phyloP scores from a whole-genome alignment of 1,140 invertebrate genomes.

The Centruroides vittatus region DNA sequence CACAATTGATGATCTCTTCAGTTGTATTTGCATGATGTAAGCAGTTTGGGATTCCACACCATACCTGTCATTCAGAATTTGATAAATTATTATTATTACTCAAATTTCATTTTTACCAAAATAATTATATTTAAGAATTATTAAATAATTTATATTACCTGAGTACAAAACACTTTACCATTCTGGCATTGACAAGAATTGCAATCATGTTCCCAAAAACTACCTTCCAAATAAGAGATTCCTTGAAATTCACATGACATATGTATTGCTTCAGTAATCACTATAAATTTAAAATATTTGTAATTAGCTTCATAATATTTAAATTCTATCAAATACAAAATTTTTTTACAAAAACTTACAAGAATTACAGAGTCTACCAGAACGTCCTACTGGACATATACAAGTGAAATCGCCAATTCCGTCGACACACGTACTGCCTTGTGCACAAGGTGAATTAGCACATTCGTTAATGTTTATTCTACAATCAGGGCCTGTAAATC shows the following conservation, averaged over 20 bases:
- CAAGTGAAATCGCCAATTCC: conserved; percentile 54
- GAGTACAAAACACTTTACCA: conserved; percentile 58
- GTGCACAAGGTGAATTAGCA: conserved; percentile 28
- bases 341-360: neutral
- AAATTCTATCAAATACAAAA: neutral
- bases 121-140: neutral
- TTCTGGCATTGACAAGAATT: conserved; percentile 64
- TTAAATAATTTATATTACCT: conserved; percentile 33
- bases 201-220: conserved; percentile 53
- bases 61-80: conserved; percentile 21
- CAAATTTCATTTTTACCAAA: neutral
- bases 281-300: neutral
- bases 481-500: conserved; percentile 45
- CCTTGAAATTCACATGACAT: conserved; percentile 35
- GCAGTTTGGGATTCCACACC: conserved; percentile 29
- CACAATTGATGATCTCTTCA: conserved; percentile 21
- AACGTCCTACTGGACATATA: conserved; percentile 61
- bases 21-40: conserved; percentile 23
- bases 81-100: neutral
- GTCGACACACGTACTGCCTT: conserved; percentile 23
- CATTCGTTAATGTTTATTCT: conserved; percentile 26
- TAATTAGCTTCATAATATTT: neutral
- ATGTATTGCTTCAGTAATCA: conserved; percentile 19
- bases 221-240: conserved; percentile 40
- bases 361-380: neutral